Percentiles rank a stretch among this genome's conserved stretches.
phyloP scores from a whole-genome alignment of 2,888 invertebrate genomes.

The Eupithecia dodoneata region DNA sequence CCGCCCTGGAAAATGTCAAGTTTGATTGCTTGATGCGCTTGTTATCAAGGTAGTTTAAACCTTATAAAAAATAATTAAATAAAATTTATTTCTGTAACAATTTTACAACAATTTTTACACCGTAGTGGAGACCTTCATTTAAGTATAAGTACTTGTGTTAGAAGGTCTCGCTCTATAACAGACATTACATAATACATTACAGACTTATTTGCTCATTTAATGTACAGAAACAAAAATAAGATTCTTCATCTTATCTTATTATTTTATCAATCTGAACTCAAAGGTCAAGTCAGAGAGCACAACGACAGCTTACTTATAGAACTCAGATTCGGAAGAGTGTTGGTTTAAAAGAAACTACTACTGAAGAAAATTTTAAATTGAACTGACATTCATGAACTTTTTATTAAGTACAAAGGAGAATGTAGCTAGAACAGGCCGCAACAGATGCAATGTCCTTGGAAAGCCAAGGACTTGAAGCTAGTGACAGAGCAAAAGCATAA shows the following conservation, averaged over 20 bases:
- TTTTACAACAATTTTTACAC: too few species aligned
- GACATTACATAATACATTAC: too few species aligned
- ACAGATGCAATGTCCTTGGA: not conserved
- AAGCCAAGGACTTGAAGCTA: not conserved
- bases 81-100: too few species aligned
- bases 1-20: slow-evolving; percentile 27
- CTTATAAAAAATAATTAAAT: slow-evolving; percentile 1
- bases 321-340: not conserved
- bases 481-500: slow-evolving; percentile 20
- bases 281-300: slow-evolving; percentile 22
- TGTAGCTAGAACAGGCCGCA: not conserved
- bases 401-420: not conserved
- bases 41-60: slow-evolving; percentile 25
- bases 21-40: slow-evolving; percentile 19
- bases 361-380: not conserved
- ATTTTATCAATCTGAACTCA: slow-evolving; percentile 11
- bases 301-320: not conserved
- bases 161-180: too few species aligned
- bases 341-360: not conserved
- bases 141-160: too few species aligned
- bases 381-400: not conserved
- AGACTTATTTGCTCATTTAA: too few species aligned
- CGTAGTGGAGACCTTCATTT: too few species aligned
- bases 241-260: too few species aligned
- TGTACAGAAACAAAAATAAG: too few species aligned